Conservation (phyloP, 2,113 vertebrate genomes). For the Chaetops frenatus region DNA sequence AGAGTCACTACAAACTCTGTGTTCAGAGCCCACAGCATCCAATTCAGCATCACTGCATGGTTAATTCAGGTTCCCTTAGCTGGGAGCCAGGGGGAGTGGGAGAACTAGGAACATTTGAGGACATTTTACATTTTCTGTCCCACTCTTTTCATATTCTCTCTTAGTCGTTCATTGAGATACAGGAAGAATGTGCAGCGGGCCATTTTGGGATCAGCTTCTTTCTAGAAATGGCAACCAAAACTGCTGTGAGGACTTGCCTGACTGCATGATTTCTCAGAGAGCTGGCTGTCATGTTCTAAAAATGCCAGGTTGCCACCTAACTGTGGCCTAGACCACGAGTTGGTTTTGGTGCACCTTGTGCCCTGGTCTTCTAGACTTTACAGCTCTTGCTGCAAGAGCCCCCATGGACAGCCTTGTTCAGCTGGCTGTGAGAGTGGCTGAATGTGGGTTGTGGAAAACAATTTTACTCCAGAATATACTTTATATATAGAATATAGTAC, state of each 20-base stretch:
- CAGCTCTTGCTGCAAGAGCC: not conserved
- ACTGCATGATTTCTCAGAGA: not conserved
- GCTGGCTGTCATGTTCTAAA: not conserved
- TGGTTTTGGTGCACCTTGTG: not conserved
- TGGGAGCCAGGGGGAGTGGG: not conserved
- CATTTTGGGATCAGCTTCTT: not conserved
- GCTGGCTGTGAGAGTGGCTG: not conserved
- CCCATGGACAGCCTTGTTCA: not conserved
- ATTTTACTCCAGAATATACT: not conserved
- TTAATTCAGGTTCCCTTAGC: not conserved
- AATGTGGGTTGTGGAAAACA: not conserved
- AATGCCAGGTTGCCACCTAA: not conserved
- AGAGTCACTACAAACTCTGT: too few relatives aligned
- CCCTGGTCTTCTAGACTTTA: not conserved
- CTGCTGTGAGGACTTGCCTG: not conserved
- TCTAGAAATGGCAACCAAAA: not conserved
- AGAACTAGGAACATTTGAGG: not conserved
- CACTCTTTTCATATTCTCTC: not conserved
- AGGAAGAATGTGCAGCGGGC: rapidly evolving
- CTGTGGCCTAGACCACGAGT: rapidly evolving
- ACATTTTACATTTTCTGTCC: not conserved
- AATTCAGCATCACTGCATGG: not conserved
- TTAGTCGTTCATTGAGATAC: not conserved
- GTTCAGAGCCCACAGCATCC: not conserved
- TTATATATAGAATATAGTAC: not conserved